Base-by-base conservation (phyloP, 2,888 invertebrate genomes). In the Hirtodrosophila histrioides region DNA sequence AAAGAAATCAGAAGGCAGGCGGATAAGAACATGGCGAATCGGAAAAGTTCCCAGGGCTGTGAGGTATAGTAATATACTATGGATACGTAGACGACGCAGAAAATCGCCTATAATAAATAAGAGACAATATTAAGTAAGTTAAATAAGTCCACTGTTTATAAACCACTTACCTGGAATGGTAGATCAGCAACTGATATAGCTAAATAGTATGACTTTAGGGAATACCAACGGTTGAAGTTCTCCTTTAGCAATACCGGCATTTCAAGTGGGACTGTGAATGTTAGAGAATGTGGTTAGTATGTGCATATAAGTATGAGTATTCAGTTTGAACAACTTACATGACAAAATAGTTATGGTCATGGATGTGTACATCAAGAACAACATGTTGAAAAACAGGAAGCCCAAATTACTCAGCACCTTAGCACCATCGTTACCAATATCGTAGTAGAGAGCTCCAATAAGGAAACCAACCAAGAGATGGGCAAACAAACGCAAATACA, bases 331-430 rank as follows among this genome's bases (percentile, higher is more conserved):
- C 2, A 0, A 82, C 96, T 95, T 93, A 97, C 97, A 99, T 88
- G 99, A 98, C 78, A 99, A 94, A 89, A 99, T 98, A 44, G 99
- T 99, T 87, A 99, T 98, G 91, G 99, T 99, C 96, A 99, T 97
- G n/a, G 99, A 98, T 0, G 98, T 98, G 93, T 99, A 99, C 97
- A 99, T 99, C 75, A 99, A 94, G 94, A 99, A 99, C 89, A 99
- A 93, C 96, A 99, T 97, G 92, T 98, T 98, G 94, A 99, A 99
- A 94, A 99, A 99, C 27, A 99, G 93, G 93, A 98, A 98, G 69
- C 98, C 98, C 79, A 98, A 95, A 92, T 99, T 99, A 90, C 98
- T 98, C 70, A 98, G 94, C 65, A 98, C 98, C 92, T 98, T 98
- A 81, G 96, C 96, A 81, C 98, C 98, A 92, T 99, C 98, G 90